Conservation (phyloP, 2,888 invertebrate species). For the Sarcophaga carnaria region DNA sequence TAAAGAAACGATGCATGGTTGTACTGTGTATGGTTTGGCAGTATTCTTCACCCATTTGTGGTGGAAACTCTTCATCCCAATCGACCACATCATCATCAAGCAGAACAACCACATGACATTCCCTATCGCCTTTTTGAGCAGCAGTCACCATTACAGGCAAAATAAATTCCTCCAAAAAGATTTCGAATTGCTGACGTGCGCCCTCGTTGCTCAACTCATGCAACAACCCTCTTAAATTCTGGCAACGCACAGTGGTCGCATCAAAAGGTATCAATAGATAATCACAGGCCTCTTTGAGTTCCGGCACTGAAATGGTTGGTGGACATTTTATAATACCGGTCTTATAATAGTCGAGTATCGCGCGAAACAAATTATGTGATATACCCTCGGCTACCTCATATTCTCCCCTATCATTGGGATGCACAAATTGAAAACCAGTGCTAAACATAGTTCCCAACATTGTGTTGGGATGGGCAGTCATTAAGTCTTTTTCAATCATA, state of each 20-base stretch:
- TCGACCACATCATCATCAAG: constrained; percentile 97
- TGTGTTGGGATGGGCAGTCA: constrained; percentile 97
- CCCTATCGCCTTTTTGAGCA: constrained; percentile 96
- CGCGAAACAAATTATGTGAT: constrained; percentile 96
- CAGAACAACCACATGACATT: constrained; percentile 98
- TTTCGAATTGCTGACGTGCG: constrained; percentile 98
- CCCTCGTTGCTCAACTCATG: constrained; percentile 99
- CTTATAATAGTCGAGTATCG: constrained; percentile 97
- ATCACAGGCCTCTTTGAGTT: constrained; percentile 98
- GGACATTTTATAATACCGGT: constrained; percentile 96
- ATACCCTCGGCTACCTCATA: constrained; percentile 99
- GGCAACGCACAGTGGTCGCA: constrained; percentile 96
- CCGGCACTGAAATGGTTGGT: constrained; percentile 96
- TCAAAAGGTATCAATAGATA: constrained; percentile 99
- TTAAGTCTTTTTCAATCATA: constrained; percentile 95
- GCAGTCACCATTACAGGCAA: constrained; percentile 98
- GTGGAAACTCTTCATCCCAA: constrained; percentile 99
- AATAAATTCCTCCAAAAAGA: constrained; percentile 96
- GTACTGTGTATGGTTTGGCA: constrained; percentile 98
- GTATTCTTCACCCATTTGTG: constrained; percentile 99
- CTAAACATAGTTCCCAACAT: constrained; percentile 99
- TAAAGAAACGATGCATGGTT: constrained; percentile 98
- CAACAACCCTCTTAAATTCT: constrained; percentile 97
- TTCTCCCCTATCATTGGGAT: constrained; percentile 97
- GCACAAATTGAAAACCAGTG: constrained; percentile 94